phyloP scores from a whole-genome alignment of 2,797 vertebrate species.

The Sebastes trivittatus region DNA sequence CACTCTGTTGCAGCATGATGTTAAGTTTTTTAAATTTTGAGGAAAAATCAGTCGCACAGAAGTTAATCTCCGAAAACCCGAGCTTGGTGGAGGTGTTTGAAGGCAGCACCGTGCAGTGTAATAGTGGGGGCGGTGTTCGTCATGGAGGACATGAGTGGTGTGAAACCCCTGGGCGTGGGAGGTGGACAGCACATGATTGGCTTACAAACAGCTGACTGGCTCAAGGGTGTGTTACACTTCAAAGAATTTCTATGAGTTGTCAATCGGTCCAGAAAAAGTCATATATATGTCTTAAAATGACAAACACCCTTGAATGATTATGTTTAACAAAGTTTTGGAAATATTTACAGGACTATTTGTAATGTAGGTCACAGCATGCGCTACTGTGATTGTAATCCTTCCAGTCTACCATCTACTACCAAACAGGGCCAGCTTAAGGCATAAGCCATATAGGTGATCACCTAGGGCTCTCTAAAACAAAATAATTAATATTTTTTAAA shows the following conservation, averaged over 20 bases:
- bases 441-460: too few relatives aligned
- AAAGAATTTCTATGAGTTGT: not conserved
- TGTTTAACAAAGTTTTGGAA: not conserved
- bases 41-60: not conserved
- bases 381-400: not conserved
- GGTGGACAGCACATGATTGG: constrained; percentile 47
- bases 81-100: not conserved
- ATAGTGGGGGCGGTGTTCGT: constrained; percentile 12
- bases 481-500: too few relatives aligned
- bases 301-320: not conserved
- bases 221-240: not conserved
- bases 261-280: not conserved
- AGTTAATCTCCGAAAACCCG: rapidly evolving
- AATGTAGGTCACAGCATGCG: not conserved
- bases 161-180: constrained; percentile 37
- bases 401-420: too few relatives aligned
- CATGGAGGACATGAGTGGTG: not conserved
- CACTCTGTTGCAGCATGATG: not conserved
- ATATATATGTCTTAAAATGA: not conserved
- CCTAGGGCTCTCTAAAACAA: too few relatives aligned
- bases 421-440: too few relatives aligned
- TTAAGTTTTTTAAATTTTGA: not conserved
- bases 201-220: not conserved
- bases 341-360: not conserved
- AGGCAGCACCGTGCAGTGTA: not conserved